Percentiles rank a stretch among this genome's conserved stretches.
Conservation (phyloP, 2,113 vertebrate species). For the Geothlypis trichas region DNA sequence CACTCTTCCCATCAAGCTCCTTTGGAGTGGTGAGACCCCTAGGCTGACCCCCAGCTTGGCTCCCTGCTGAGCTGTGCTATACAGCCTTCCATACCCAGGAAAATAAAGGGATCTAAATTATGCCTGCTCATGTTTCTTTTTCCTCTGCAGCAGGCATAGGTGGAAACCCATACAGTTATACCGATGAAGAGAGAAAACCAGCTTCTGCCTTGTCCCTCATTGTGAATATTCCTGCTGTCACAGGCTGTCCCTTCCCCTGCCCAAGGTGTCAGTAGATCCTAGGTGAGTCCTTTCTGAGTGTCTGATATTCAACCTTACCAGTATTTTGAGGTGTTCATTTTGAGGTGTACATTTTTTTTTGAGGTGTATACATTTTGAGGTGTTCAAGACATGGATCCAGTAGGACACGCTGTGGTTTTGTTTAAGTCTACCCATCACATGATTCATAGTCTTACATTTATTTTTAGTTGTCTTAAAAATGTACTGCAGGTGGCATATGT, state of each 20-base stretch:
- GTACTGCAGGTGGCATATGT: neutral
- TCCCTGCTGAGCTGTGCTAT: neutral
- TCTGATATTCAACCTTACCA: neutral
- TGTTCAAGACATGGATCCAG: neutral
- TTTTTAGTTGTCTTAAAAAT: neutral
- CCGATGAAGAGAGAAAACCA: neutral
- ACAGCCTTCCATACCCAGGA: neutral
- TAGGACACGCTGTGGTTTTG: neutral
- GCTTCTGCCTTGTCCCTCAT: fast-evolving
- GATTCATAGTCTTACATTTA: neutral
- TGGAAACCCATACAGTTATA: neutral
- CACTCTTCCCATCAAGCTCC: neutral
- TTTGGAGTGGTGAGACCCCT: neutral
- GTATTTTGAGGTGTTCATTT: neutral
- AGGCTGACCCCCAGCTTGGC: neutral
- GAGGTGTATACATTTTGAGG: neutral
- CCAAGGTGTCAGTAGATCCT: neutral
- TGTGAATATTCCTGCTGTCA: neutral
- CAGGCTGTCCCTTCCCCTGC: neutral
- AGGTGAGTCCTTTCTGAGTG: neutral
- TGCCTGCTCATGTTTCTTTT: neutral
- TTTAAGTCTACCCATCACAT: neutral
- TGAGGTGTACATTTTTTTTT: too few relatives aligned
- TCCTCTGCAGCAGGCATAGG: neutral
- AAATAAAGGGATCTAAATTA: neutral